Base-by-base conservation (phyloP, 2,113 vertebrate genomes). In the Myotis davidii region DNA sequence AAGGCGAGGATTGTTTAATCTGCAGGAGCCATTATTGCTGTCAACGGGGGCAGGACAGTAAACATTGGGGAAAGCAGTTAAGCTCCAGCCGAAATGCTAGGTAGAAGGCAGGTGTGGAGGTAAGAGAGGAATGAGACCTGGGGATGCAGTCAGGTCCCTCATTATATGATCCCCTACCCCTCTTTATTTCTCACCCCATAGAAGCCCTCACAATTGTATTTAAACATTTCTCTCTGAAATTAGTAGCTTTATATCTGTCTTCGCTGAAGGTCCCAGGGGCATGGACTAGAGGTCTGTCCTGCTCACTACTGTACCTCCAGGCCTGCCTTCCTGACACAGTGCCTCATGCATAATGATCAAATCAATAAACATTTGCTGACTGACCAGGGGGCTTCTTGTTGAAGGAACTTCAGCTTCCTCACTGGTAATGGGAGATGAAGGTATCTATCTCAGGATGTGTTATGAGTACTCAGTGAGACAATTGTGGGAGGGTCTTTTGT, bases 1-100 rank as follows among this genome's bases (percentile, higher is more conserved):
- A 29, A 2, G 23, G 16, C 50, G 67, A 45, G 14, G 64, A 78
- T 34, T 95, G 64, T 96, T 97, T 97, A 88, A 95, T 96, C 79
- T 65, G 34, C n/a, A 78, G 72, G 90, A 37, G n/a, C 88, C 70
- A 85, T 74, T 84, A 84, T 27, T 74, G 50, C 79, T 96, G 74
- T 94, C 90, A 78, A 39, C 59, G 79, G 3, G 1, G 39, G 25
- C 85, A 14, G 65, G 73, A 70, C 54, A 78, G 78, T 86, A 91
- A 96, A 94, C n/a, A 92, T 27, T 56, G 21, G 69, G 50, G 50
- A 27, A 86, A 94, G 82, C 10, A 64, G 77, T 90, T 67, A 81
- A 92, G 34, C 11, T 85, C 42, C 23, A 23, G 39, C 21, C 1
- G 34, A 59, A 83, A 64, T 7, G 0, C 11, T 3, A 25, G 45